Percentiles rank a stretch among this genome's conserved stretches.
These are phyloP conservation scores for Bubo blakistoni DNA, from an alignment of 2,113 vertebrate species.

Conservation along the genomic window DNA sequence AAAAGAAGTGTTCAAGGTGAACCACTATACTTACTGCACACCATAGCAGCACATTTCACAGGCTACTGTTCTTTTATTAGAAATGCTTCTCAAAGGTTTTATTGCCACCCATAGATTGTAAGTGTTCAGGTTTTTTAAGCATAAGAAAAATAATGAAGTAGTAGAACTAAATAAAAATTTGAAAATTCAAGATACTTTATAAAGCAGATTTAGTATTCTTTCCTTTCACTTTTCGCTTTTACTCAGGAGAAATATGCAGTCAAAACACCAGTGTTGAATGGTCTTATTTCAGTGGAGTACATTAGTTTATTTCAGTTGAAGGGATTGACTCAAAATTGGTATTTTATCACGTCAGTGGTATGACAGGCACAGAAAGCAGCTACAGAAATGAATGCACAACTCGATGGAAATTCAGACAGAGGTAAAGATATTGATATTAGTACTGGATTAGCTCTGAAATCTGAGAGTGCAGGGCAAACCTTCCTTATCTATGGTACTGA, in stretches of 20 bases:
- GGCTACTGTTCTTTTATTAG: conserved; percentile 34
- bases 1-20: conserved; percentile 45
- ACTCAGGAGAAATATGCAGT: background rate
- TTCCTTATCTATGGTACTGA: background rate
- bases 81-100: background rate
- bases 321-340: background rate
- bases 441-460: background rate
- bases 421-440: background rate
- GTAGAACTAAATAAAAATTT: background rate
- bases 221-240: background rate
- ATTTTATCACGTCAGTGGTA: background rate
- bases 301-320: background rate
- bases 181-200: background rate
- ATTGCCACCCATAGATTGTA: background rate
- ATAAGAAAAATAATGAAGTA: background rate
- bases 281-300: background rate
- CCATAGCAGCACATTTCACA: conserved; percentile 34
- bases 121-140: background rate
- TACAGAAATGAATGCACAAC: background rate
- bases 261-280: background rate
- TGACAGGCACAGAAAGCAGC: background rate
- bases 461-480: background rate
- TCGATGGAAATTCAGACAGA: background rate
- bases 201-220: background rate
- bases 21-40: background rate